Base-by-base conservation (phyloP, 1,140 invertebrate species). In the Ptiloglossa arizonensis region DNA sequence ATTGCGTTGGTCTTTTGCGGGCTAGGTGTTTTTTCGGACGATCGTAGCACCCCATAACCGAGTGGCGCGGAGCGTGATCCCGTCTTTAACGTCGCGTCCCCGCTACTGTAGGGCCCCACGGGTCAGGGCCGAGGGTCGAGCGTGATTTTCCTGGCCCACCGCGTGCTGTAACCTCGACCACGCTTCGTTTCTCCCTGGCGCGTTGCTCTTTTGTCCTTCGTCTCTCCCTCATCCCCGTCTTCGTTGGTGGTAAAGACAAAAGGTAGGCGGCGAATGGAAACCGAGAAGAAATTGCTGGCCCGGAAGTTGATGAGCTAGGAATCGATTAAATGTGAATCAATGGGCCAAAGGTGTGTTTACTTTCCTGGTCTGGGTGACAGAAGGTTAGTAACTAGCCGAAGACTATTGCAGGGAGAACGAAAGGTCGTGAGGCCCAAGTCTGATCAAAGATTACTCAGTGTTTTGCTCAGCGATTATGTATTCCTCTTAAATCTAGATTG, bases 71-170 rank as follows among this genome's bases (percentile, higher is more conserved):
- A 72, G 27, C n/a, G 24, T 38, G 81, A 81, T 73, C 75, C 27
- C 80, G 69, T 72, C 44, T 69, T 71, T 62, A 63, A 32, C 24
- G 56, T 64, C 41, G 64, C 69, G 54, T 57, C 50, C 52, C 46
- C 22, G 81, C 64, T 83, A 84, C 70, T 52, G 70, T 66, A 32
- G 24, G 17, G 52, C 11, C 27, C 46, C 52, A 29, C 17, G 54
- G 82, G 82, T 84, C 82, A 83, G 29, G 60, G 76, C 50, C 81
- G 66, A 54, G 48, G 81, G 81, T 83, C 82, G 77, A 84, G 62
- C 82, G 82, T 83, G 82, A 83, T 84, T 84, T 84, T 80, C 82
- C 71, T 83, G 82, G 81, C 77, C 81, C 77, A 75, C 60, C 81
- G 81, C 63, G 81, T 83, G 67, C 60, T 22, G 29, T 56, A 78